Base-by-base conservation (phyloP, 2,113 vertebrate species). In the Petromus typicus region DNA sequence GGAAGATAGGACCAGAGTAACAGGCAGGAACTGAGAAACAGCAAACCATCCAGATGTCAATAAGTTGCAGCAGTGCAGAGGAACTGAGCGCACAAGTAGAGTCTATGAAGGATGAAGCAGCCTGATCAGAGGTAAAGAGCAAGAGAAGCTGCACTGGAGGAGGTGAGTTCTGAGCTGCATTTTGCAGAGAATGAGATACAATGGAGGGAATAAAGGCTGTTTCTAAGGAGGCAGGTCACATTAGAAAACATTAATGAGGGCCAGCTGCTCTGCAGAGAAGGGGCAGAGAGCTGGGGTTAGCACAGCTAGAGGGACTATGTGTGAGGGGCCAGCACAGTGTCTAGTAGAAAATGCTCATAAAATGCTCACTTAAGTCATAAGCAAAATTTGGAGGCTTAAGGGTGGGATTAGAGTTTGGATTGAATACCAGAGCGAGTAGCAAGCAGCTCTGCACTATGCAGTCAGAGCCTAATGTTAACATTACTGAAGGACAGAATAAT, bases 401-500 rank as follows among this genome's bases (percentile, higher is more conserved):
- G 37, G 79, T 88, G 37, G 16, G 63, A 80, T 80, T 71, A 57
- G 54, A 51, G 48, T 91, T 90, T 97, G n/a, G 75, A 87, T 5
- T 91, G 69, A 91, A 95, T 59, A 96, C 51, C 69, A 69, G 10
- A 80, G 91, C 20, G 25, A 92, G 48, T 30, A 84, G 90, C 37
- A 30, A 91, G 43, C 54, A 87, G 64, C 20, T 67, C 73, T 94
- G 43, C 87, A 63, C 78, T 69, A 76, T 40, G 83, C 40, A 83
- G 82, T 83, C 83, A 84, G 3, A 87, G 75, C 23, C 83, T 87
- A 66, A 92, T 83, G 93, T 71, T 92, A 96, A 96, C 75, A 96
- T 95, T 69, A 83, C 43, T 40, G 92, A 89, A 90, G 69, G 91
- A 87, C 34, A 95, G 83, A 97, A 96, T 88, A 95, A 95, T 86